Evolutionary conservation across 2,888 invertebrate genomes (phyloP).

Genomic region (Conops quadrifasciatus): DNA sequence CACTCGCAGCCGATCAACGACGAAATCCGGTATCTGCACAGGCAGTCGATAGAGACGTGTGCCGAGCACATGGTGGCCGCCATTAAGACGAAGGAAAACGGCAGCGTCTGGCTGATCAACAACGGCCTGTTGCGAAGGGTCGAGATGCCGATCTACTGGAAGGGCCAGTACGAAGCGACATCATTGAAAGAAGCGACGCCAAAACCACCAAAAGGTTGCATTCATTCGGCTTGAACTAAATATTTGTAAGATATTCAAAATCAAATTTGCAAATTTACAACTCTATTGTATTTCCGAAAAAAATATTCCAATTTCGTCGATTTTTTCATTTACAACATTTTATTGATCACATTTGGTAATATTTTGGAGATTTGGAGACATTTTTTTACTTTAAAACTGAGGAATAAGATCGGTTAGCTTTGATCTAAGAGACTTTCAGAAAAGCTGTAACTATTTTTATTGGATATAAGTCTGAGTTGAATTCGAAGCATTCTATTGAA

Average conservation of each 20-base stretch:
- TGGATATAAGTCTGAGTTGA: no score
- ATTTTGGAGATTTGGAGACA: background rate
- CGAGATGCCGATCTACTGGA: constrained; percentile 24
- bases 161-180: background rate
- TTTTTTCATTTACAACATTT: no score
- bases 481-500: no score
- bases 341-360: no score
- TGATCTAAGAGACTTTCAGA: no score
- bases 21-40: constrained; percentile 26
- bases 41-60: constrained; percentile 46
- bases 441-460: no score
- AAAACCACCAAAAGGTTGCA: background rate
- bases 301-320: no score
- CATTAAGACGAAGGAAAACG: constrained; percentile 57
- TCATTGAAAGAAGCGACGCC: background rate
- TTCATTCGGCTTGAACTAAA: background rate
- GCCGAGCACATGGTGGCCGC: constrained; percentile 57
- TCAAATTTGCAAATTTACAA: background rate
- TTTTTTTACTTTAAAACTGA: background rate
- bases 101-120: constrained; percentile 59
- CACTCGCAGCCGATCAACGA: constrained; percentile 40
- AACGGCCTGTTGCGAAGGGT: constrained; percentile 50
- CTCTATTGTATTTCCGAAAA: no score
- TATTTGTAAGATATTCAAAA: background rate
- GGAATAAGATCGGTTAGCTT: no score